A percentile compares a stretch with the other conserved stretches of the same genome.
Evolutionary conservation across 2,888 invertebrate genomes (phyloP).

Genomic region (Cryptocheilus praepositus): DNA sequence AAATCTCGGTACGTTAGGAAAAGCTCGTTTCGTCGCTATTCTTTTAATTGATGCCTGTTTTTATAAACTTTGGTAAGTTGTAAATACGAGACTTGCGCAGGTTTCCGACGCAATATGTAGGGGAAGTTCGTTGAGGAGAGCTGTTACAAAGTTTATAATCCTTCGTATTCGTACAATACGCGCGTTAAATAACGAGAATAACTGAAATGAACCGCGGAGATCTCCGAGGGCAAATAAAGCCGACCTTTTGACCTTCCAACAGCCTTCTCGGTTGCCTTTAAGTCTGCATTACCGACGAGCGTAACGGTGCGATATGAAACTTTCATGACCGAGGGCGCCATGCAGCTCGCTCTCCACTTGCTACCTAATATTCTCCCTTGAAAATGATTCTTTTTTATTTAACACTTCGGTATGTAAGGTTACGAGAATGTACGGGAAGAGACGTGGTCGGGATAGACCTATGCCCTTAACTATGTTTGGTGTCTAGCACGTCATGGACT

Average conservation of each 20-base stretch:
- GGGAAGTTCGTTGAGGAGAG: no score
- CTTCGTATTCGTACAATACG: conserved; percentile 14
- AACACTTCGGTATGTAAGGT: neutral
- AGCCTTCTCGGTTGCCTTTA: conserved; percentile 20
- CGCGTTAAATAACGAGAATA: conserved; percentile 9
- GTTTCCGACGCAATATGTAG: no score
- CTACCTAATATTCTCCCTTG: neutral
- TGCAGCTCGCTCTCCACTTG: neutral
- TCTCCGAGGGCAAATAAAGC: conserved; percentile 40
- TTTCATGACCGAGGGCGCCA: conserved; percentile 42
- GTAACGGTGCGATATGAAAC: conserved; percentile 30
- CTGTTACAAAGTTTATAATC: conserved; percentile 12
- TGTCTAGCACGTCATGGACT: no score
- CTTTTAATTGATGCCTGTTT: no score
- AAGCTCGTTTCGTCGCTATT: no score
- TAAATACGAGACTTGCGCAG: no score
- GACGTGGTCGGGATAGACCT: no score
- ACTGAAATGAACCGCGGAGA: conserved; percentile 27
- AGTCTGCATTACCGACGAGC: conserved; percentile 36
- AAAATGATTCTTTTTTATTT: neutral
- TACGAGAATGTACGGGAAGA: neutral
- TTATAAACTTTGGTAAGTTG: no score
- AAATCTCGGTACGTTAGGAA: no score
- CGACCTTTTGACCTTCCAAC: conserved; percentile 21
- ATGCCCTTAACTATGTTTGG: no score